Base-by-base conservation (phyloP, 2,113 vertebrate genomes). In the Antechinus flavipes region DNA sequence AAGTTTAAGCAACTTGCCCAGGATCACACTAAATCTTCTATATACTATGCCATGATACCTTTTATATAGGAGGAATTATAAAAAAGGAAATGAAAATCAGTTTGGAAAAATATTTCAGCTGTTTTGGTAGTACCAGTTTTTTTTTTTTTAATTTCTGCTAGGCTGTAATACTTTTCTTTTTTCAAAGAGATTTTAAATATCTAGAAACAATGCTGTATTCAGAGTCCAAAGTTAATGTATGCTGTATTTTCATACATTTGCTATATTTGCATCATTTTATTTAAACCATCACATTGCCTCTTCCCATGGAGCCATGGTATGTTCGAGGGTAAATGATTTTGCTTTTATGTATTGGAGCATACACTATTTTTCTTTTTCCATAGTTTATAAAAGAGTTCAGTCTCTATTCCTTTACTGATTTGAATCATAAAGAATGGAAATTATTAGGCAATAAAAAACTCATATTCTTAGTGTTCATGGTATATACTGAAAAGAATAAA, bases 101-200 rank as follows among this genome's bases (percentile, higher is more conserved):
- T 97, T 94, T 91, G 90, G 42, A 93, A 92, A 92, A 90, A 68
- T 89, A 49, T 68, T 42, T 84, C 19, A 84, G 68, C 19, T 84
- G n/a, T 5, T 90, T 50, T 12, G 23, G 47, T 50, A 90, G 90
- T 12, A 4, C n/a, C 68, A 42, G 2, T 50, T 26, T 90, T 90
- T 49, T 49, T 49, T 49, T 6, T 49, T 49, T 49, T 14, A 25
- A 26, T 90, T 90, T 90, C 3, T 90, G 14, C 0, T 23, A 84
- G 27, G 1, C 47, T 90, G 2, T 52, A 27, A 12, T 52, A 47
- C 27, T 90, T 49, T 90, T 16, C 47, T 27, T 90, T 90, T 90
- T 4, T 92, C 89, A 93, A 53, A 55, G 94, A 93, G 30, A 55
- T 93, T 95, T 91, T 89, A 96, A 90, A 90, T 90, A 35, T n/a